A percentile compares a stretch with the other conserved stretches of the same genome.
phyloP scores from a whole-genome alignment of 2,888 invertebrate genomes.

The Aphidoletes aphidimyza region DNA sequence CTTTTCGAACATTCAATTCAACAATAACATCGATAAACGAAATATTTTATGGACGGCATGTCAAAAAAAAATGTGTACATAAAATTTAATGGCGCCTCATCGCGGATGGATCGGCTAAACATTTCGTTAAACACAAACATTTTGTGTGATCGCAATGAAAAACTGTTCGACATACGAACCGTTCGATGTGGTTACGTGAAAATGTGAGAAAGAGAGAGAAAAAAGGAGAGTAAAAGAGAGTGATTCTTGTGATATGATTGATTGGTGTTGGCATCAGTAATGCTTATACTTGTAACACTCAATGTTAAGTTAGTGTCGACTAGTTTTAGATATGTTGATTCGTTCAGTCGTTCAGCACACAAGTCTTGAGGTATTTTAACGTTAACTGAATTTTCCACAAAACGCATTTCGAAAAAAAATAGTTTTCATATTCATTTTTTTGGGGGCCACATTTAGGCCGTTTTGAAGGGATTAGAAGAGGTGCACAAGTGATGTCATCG shows the following conservation, averaged over 20 bases:
- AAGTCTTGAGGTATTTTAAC: too few relatives aligned
- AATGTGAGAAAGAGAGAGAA: not conserved
- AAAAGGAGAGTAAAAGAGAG: not conserved
- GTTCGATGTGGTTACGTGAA: too few relatives aligned
- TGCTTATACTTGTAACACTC: not conserved
- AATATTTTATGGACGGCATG: not conserved
- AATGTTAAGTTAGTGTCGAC: not conserved
- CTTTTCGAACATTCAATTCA: not conserved
- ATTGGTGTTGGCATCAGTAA: conserved; percentile 18
- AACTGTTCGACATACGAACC: too few relatives aligned
- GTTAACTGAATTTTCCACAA: too few relatives aligned
- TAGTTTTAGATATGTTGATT: not conserved
- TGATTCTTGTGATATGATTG: not conserved
- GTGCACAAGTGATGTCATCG: conserved; percentile 43
- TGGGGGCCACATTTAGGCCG: not conserved
- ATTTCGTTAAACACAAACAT: too few relatives aligned
- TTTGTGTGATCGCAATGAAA: too few relatives aligned
- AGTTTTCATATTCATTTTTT: conserved; percentile 35
- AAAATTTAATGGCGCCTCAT: conserved; percentile 38
- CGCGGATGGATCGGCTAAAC: not conserved
- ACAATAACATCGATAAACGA: conserved; percentile 37
- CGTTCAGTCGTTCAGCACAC: not conserved
- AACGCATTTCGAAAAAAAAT: not conserved
- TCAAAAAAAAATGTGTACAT: conserved; percentile 22
- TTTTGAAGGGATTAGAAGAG: conserved; percentile 16